Evolutionary conservation across 2,113 vertebrate genomes (phyloP), one percentile per base, ranked within the genome.

Genomic region (Rhabdornis inornatus): DNA sequence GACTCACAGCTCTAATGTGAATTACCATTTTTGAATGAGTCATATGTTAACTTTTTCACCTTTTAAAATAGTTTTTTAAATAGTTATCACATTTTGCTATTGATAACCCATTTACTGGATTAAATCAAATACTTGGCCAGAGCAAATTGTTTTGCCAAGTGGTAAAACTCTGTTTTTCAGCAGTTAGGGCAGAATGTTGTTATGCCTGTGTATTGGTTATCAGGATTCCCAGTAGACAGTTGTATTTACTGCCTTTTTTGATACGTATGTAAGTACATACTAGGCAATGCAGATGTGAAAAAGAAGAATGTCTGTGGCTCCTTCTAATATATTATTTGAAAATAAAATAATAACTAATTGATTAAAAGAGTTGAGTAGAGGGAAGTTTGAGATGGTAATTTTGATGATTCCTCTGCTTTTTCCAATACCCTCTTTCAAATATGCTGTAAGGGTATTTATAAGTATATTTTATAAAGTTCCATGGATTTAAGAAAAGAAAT

Each of bases 1-100:
- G 92, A 95, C 47, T 97, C 94, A 94, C 44, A 31, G n/a, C 11
- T 94, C 84, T 92, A 69, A 90, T 74, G 42, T 65, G 50, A 90
- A 82, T 90, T 86, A 65, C 14, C 16, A 37, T 93, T 94, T 95
- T 80, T 89, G 8, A 70, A 52, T 95, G 89, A 97, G 31, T 94
- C 69, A 91, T 87, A 40, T 33, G 6, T 74, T 91, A 83, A 92
- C 77, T 95, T 95, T 49, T 89, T 65, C 61, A 61, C 53, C 57
- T 82, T 87, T 75, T 50, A 30, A 56, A 44, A 25, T 57, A 37
- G 19, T 52, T 52, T 93, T 93, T 47, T 1, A 21, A 70, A 40
- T 60, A 71, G 39, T 71, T 94, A 53, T 17, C n/a, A 17, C 18
- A 30, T 37, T 65, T 82, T 23, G 39, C 7, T 70, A 17, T 15